Conservation (phyloP, 2,797 vertebrate genomes). For the Lagorchestes hirsutus region DNA sequence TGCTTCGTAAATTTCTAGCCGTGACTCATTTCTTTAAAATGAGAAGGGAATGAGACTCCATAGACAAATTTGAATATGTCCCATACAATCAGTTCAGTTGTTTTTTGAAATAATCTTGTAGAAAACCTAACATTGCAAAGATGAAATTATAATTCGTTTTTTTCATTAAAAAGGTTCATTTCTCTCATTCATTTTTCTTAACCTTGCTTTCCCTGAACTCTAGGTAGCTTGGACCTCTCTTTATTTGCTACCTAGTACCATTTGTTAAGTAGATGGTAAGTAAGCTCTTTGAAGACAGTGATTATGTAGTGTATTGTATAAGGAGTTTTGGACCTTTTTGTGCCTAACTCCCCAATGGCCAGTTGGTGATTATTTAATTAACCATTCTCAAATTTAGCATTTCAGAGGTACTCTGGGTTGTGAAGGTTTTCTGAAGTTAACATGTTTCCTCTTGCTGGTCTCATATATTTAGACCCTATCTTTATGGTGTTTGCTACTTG, state of each 20-base stretch:
- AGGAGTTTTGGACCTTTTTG: not conserved
- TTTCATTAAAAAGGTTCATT: not conserved
- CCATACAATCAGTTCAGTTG: constrained; percentile 4
- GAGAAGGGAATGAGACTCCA: constrained; percentile 22
- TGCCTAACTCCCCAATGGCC: not conserved
- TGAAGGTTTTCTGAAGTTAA: constrained; percentile 7
- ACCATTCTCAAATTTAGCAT: constrained; percentile 15
- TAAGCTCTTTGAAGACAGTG: not conserved
- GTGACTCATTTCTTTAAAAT: constrained; percentile 12
- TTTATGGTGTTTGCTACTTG: not conserved
- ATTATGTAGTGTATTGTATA: not conserved
- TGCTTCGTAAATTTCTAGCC: not conserved
- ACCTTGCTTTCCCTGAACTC: not conserved
- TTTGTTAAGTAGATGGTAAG: not conserved
- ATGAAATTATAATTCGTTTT: not conserved
- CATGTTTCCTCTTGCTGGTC: not conserved
- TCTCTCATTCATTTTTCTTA: not conserved
- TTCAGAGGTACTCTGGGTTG: not conserved
- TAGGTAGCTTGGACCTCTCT: not conserved
- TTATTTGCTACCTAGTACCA: not conserved
- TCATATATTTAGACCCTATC: not conserved
- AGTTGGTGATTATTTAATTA: not conserved
- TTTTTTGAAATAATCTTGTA: not conserved
- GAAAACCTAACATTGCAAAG: not conserved
- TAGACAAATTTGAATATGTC: not conserved